Percentiles rank a stretch among this genome's conserved stretches.
Conservation (phyloP, 1,140 invertebrate genomes). For the Tribolium castaneum region DNA sequence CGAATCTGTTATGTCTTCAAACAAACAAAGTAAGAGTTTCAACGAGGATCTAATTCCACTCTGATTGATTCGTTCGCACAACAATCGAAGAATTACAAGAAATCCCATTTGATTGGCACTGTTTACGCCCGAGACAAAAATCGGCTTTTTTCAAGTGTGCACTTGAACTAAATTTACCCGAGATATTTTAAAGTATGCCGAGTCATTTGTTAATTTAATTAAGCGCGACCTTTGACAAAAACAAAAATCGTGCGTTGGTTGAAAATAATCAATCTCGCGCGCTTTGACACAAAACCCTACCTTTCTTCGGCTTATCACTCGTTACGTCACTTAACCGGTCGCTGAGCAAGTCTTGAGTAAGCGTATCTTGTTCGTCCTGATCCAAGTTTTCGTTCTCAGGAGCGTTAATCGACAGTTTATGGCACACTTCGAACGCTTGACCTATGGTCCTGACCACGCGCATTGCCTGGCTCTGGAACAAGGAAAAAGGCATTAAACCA, state of each 20-base stretch:
- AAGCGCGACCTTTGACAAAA: constrained; percentile 24
- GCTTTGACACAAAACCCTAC: constrained; percentile 60
- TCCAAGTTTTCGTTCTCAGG: constrained; percentile 69
- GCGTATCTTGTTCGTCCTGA: constrained; percentile 72
- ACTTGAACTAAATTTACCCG: constrained; percentile 11
- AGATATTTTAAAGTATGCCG: constrained; percentile 1
- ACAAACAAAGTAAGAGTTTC: constrained; percentile 26
- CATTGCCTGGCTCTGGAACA: constrained; percentile 95
- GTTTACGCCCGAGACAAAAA: not conserved
- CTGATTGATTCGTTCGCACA: constrained; percentile 6
- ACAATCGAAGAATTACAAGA: constrained; percentile 10
- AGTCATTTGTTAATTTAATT: constrained; percentile 27
- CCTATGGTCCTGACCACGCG: constrained; percentile 96
- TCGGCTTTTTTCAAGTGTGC: not conserved
- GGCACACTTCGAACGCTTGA: constrained; percentile 99
- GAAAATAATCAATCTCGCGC: not conserved
- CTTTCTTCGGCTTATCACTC: constrained; percentile 70
- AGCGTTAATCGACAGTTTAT: constrained; percentile 81
- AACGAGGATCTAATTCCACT: not conserved
- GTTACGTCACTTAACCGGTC: constrained; percentile 68
- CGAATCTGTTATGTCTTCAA: constrained; percentile 22
- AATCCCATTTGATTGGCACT: constrained; percentile 1
- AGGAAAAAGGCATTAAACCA: constrained; percentile 49
- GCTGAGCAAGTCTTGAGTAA: constrained; percentile 69
- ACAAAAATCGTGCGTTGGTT: constrained; percentile 10